Evolutionary conservation across 2,888 invertebrate genomes (phyloP).

Genomic region (Lepeophtheirus nordmannii): DNA sequence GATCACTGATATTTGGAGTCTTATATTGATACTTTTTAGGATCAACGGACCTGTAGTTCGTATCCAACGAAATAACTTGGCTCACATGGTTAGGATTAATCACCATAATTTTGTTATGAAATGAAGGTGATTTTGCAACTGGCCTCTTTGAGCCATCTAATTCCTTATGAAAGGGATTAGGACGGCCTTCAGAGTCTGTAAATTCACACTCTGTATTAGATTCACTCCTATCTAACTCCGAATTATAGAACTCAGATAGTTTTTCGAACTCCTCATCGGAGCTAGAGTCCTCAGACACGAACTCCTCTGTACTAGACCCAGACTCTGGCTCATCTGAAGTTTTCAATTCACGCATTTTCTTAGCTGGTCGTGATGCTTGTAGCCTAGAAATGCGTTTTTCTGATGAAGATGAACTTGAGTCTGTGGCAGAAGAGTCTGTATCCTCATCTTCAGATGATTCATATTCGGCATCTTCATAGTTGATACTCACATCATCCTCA

Average conservation of each 20-base stretch:
- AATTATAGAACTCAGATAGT: constrained; percentile 7
- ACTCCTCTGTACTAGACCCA: constrained; percentile 5
- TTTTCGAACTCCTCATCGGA: constrained; percentile 15
- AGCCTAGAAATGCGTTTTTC: not conserved
- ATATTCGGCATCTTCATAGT: constrained; percentile 25
- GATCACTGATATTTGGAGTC: constrained; percentile 16
- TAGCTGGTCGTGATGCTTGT: not conserved
- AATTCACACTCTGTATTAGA: constrained; percentile 21
- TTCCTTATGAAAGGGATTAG: constrained; percentile 22
- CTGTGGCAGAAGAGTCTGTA: not conserved
- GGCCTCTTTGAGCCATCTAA: not conserved
- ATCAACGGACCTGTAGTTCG: not conserved
- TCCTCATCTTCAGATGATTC: constrained; percentile 18
- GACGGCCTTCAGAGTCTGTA: constrained; percentile 19
- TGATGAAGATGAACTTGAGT: not conserved
- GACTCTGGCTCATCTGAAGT: not conserved
- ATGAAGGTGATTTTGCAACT: not conserved
- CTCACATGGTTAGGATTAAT: not conserved
- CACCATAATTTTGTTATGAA: not conserved
- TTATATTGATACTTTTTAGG: constrained; percentile 5
- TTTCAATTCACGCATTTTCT: not conserved
- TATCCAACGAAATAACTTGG: not conserved
- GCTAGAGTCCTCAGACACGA: constrained; percentile 2
- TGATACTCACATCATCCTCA: constrained; percentile 25
- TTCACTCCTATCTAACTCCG: constrained; percentile 2